phyloP scores from a whole-genome alignment of 1,140 invertebrate species.

The Drosophila nigromelanica region DNA sequence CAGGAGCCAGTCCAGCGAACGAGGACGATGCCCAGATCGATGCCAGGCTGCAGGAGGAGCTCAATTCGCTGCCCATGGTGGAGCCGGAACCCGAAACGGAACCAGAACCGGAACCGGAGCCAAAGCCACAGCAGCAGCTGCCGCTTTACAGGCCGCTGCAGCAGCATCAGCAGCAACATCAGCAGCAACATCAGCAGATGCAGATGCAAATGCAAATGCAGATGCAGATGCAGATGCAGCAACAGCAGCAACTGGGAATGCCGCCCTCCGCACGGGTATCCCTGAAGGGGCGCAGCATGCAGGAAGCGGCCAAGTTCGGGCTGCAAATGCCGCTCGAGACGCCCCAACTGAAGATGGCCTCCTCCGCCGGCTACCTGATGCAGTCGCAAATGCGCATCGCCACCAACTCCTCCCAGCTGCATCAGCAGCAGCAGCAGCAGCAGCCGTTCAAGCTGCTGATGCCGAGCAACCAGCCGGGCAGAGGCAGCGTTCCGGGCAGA shows the following conservation, averaged over 20 bases:
- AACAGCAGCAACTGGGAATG: not conserved
- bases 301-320: not conserved
- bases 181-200: not conserved
- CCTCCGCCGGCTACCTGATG: not conserved
- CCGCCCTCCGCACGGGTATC: not conserved
- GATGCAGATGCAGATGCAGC: not conserved
- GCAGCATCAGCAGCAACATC: not conserved
- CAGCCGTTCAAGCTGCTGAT: not conserved
- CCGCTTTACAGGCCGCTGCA: not conserved
- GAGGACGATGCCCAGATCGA: constrained; percentile 43
- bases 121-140: not conserved
- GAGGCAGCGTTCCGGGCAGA: too few relatives aligned
- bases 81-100: constrained; percentile 35
- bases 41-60: constrained; percentile 51
- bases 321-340: not conserved
- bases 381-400: not conserved
- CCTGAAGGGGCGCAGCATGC: not conserved
- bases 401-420: not conserved
- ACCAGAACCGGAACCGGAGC: not conserved
- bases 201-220: not conserved
- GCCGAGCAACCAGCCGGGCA: too few relatives aligned
- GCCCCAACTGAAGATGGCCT: not conserved
- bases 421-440: not conserved
- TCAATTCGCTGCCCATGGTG: constrained; percentile 47
- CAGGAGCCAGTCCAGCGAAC: not conserved